Base-by-base conservation (phyloP, 2,113 vertebrate genomes). In the Promerops cafer region DNA sequence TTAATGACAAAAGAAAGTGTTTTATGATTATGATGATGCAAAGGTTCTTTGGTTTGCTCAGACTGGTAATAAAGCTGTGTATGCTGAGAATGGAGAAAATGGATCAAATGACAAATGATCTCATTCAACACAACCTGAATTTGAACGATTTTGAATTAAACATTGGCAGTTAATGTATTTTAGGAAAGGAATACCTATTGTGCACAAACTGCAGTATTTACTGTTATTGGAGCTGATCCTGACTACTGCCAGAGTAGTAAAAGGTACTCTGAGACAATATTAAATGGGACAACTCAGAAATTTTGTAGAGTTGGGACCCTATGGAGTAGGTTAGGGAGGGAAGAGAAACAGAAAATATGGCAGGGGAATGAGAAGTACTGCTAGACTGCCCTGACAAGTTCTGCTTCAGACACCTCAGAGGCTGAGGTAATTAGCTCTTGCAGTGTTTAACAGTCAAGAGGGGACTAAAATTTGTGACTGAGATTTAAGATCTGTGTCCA, bases 1-100 rank as follows among this genome's bases (percentile, higher is more conserved):
- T 96, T 97, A 96, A 97, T 91, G 91, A 92, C 91, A 95, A 64
- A 89, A 90, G 78, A 94, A 92, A 77, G 84, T 95, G 85, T 74
- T 97, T 97, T 95, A 95, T 95, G 91, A 66, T 93, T 89, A 91
- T 40, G 69, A 77, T 92, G 93, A 97, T 89, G 94, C 79, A 64
- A 83, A 93, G 63, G 79, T 87, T 94, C 78, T 91, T 84, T 45
- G 37, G 49, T 89, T 94, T 95, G n/a, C 74, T 94, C 88, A 82
- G 59, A 20, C 22, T 93, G n/a, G 64, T 64, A 90, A 94, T 94
- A 95, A 95, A 95, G 23, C 65, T 74, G 53, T 82, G 79, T 76
- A 53, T 87, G 44, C 63, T 71, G 85, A 96, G 90, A 94, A 93
- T 20, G 28, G 54, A 89, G 44, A 87, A 93, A 96, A 89, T 27